Evolutionary conservation across 1,140 invertebrate species (phyloP).

Genomic region (Drosophila arawakana): DNA sequence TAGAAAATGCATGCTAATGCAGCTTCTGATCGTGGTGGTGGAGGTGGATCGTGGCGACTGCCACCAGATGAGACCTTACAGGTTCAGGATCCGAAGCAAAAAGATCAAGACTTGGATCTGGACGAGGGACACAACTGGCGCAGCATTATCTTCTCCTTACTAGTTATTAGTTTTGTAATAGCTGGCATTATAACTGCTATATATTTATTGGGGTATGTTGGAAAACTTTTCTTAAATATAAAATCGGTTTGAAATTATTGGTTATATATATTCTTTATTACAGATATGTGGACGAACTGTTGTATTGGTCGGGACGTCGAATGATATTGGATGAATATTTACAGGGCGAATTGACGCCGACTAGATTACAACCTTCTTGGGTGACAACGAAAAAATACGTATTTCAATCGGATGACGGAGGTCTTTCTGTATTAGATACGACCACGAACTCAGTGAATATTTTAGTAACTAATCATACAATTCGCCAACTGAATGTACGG

Average conservation of each 20-base stretch:
- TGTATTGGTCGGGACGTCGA: slow-evolving; percentile 93
- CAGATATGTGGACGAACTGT: slow-evolving; percentile 93
- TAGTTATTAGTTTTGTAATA: slow-evolving; percentile 94
- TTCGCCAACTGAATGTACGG: slow-evolving; percentile 93
- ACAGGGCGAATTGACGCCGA: slow-evolving; percentile 90
- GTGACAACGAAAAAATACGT: slow-evolving; percentile 91
- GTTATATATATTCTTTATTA: neutral
- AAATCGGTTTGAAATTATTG: neutral
- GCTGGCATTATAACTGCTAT: slow-evolving; percentile 93
- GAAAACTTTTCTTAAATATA: neutral
- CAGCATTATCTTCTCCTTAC: slow-evolving; percentile 92
- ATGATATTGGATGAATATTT: slow-evolving; percentile 93
- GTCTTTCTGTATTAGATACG: slow-evolving; percentile 90
- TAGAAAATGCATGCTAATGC: slow-evolving; percentile 91
- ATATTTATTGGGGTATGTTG: slow-evolving; percentile 90
- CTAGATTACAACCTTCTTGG: slow-evolving; percentile 91
- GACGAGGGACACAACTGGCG: slow-evolving; percentile 94
- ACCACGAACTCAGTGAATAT: slow-evolving; percentile 90
- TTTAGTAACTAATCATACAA: slow-evolving; percentile 93
- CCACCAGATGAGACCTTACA: slow-evolving; percentile 95
- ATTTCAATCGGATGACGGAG: slow-evolving; percentile 93
- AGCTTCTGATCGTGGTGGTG: slow-evolving; percentile 89
- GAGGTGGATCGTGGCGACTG: slow-evolving; percentile 91
- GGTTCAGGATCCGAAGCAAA: slow-evolving; percentile 92
- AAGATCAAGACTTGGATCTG: slow-evolving; percentile 87